Evolutionary conservation across 1,140 invertebrate species (phyloP).

Genomic region (Drosophila kurseongensis): DNA sequence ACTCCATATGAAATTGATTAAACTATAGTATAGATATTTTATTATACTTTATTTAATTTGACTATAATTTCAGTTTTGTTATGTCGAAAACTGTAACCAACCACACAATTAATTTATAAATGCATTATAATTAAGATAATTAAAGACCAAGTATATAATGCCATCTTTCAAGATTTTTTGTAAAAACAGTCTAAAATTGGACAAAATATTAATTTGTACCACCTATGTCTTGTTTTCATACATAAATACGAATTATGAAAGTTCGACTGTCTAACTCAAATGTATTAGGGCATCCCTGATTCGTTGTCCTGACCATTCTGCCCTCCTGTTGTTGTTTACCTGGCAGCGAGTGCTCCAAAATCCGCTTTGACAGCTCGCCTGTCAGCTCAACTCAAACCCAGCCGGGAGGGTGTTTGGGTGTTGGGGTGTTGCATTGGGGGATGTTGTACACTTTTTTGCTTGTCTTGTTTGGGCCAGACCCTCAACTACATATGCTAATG

Average conservation of each 20-base stretch:
- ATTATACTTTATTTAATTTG: no score
- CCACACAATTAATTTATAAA: no score
- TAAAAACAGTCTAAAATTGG: no score
- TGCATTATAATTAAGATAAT: no score
- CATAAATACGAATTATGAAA: no score
- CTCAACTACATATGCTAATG: conserved; percentile 81
- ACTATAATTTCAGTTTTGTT: no score
- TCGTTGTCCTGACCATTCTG: not conserved
- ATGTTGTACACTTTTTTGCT: conserved; percentile 36
- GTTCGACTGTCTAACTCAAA: no score
- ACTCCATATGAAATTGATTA: no score
- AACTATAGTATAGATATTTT: no score
- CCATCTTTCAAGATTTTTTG: no score
- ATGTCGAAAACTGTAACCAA: no score
- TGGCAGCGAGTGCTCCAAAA: conserved; percentile 77
- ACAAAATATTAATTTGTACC: not conserved
- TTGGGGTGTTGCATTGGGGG: not conserved
- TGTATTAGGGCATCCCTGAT: conserved; percentile 22
- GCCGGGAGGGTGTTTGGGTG: conserved; percentile 14
- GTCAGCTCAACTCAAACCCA: conserved; percentile 48
- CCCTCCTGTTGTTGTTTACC: conserved; percentile 68
- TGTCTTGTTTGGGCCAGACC: conserved; percentile 70
- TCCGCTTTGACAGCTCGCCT: conserved; percentile 80
- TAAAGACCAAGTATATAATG: no score
- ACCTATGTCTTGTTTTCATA: not conserved